Percentiles rank a stretch among this genome's conserved stretches.
These are phyloP conservation scores for Melanargia galathea DNA, from an alignment of 2,888 invertebrate genomes.

Conservation along the genomic window DNA sequence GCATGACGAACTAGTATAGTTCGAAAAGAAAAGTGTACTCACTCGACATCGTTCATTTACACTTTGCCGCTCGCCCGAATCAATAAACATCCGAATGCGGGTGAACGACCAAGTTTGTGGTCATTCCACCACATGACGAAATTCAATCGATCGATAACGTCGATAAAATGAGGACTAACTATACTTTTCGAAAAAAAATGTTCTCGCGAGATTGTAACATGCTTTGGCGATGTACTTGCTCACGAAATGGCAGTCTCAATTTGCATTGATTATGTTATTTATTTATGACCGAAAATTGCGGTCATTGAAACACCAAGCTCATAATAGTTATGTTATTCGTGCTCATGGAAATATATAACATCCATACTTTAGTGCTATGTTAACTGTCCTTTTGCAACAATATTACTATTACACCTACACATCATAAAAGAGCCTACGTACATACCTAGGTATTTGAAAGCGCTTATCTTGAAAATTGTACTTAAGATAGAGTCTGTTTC, in stretches of 20 bases:
- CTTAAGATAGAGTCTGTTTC: too few relatives aligned
- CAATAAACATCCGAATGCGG: not conserved
- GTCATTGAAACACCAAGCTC: slow-evolving; percentile 7
- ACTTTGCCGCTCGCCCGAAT: not conserved
- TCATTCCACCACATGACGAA: not conserved
- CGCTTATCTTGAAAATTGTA: too few relatives aligned
- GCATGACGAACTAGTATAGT: too few relatives aligned
- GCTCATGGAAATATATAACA: not conserved
- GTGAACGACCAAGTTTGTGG: not conserved
- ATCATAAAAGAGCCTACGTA: not conserved
- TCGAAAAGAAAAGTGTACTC: too few relatives aligned
- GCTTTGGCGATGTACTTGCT: slow-evolving; percentile 1
- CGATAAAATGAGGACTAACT: not conserved
- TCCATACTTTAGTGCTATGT: not conserved
- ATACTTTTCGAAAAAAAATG: not conserved
- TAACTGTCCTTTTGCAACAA: not conserved
- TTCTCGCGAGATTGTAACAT: not conserved
- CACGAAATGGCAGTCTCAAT: slow-evolving; percentile 2
- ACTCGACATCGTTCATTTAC: not conserved
- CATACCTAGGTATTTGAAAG: not conserved
- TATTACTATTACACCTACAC: not conserved
- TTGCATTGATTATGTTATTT: slow-evolving; percentile 8
- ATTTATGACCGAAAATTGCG: slow-evolving; percentile 20
- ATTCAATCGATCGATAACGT: not conserved
- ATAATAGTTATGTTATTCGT: slow-evolving; percentile 3